Conservation (phyloP, 2,113 vertebrate species). For the Chauna torquata region DNA sequence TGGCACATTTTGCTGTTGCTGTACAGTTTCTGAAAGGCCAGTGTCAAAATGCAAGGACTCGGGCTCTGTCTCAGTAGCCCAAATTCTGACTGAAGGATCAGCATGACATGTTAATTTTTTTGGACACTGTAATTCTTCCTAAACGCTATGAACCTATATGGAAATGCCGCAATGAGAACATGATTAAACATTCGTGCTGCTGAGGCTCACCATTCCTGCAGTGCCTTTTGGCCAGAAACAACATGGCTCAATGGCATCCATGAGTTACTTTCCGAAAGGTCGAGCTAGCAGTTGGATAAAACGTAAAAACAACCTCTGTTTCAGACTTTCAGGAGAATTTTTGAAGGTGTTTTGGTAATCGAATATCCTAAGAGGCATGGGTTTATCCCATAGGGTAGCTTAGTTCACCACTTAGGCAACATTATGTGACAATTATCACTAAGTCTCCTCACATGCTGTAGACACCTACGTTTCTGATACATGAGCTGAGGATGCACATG, state of each 20-base stretch:
- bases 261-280: neutral
- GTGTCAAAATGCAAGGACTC: neutral
- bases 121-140: neutral
- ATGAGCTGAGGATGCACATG: rapidly evolving
- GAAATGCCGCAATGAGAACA: neutral
- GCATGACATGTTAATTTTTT: neutral
- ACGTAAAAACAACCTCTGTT: neutral
- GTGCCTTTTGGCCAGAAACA: neutral
- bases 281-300: neutral
- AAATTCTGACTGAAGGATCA: neutral
- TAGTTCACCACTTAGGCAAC: neutral
- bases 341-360: neutral
- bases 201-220: neutral
- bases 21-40: neutral
- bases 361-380: neutral
- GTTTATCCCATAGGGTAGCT: neutral
- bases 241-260: neutral
- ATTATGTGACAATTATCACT: neutral
- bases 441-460: neutral
- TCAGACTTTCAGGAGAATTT: neutral
- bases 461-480: neutral
- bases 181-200: neutral
- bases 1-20: neutral
- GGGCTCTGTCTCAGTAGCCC: neutral
- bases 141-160: neutral